Percentiles rank a stretch among this genome's conserved stretches.
Evolutionary conservation across 2,888 invertebrate genomes (phyloP).

Genomic region (Aporophyla nigra): DNA sequence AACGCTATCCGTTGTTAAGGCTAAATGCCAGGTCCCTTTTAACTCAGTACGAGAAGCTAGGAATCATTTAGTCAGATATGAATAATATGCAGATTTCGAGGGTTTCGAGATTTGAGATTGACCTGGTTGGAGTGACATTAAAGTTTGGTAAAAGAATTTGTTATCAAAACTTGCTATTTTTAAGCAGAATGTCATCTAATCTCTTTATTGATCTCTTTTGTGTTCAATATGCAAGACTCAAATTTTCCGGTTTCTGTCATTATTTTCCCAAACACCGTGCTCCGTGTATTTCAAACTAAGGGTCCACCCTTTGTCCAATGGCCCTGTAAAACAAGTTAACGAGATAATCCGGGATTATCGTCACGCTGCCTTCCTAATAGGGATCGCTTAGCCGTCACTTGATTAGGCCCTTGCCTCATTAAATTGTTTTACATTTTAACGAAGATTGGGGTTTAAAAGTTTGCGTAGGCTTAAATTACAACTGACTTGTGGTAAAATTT

Average conservation of each 20-base stretch:
- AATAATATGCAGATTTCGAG: neutral
- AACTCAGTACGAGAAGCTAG: too few species aligned
- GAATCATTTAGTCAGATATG: neutral
- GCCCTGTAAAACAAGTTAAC: slow-evolving; percentile 67
- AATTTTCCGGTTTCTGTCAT: slow-evolving; percentile 26
- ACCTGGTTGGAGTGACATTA: neutral
- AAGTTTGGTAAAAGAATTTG: neutral
- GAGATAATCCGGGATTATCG: slow-evolving; percentile 68
- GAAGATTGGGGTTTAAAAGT: slow-evolving; percentile 52
- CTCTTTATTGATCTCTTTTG: too few species aligned
- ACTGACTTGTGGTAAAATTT: slow-evolving; percentile 4
- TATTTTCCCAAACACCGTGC: slow-evolving; percentile 33
- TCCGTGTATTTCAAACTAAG: slow-evolving; percentile 51
- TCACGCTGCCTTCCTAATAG: slow-evolving; percentile 63
- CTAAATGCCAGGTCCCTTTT: neutral
- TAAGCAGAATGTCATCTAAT: too few species aligned
- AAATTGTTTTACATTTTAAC: slow-evolving; percentile 62
- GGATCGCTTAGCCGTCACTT: slow-evolving; percentile 65
- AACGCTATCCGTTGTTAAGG: neutral
- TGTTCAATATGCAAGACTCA: neutral
- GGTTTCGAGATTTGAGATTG: neutral
- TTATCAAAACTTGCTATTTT: neutral
- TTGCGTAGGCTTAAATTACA: slow-evolving; percentile 17
- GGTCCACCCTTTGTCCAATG: slow-evolving; percentile 64
- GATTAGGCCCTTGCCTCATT: slow-evolving; percentile 62